phyloP scores from a whole-genome alignment of 2,888 invertebrate species.

The Drosophila yooni region DNA sequence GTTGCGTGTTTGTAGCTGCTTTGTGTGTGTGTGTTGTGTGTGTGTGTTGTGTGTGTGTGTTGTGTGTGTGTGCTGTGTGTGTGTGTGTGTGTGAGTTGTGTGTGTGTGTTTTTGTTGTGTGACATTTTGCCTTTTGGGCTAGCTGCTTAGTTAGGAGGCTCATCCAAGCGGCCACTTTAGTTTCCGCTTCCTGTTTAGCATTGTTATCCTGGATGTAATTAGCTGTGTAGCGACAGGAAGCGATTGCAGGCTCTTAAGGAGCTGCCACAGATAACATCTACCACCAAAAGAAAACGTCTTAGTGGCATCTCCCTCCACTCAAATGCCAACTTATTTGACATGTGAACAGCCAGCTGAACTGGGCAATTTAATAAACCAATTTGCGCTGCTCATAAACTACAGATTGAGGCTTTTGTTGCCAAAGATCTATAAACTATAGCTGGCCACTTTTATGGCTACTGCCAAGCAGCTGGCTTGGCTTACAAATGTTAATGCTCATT shows the following conservation, averaged over 20 bases:
- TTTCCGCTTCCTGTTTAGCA: conserved; percentile 73
- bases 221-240: conserved; percentile 64
- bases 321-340: conserved; percentile 64
- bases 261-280: conserved; percentile 31
- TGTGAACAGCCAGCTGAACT: conserved; percentile 53
- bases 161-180: conserved; percentile 66
- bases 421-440: conserved; percentile 18
- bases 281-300: conserved; percentile 14
- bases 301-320: conserved; percentile 4
- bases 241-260: conserved; percentile 40
- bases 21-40: conserved; percentile 19
- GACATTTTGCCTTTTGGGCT: conserved; percentile 51
- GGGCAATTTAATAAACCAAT: conserved; percentile 54
- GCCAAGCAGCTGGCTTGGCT: conserved; percentile 48
- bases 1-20: conserved; percentile 45
- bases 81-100: conserved; percentile 29
- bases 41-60: conserved; percentile 15
- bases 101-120: conserved; percentile 31
- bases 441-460: conserved; percentile 31
- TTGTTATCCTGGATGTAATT: conserved; percentile 72
- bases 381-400: conserved; percentile 70
- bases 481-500: conserved; percentile 37
- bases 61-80: neutral
- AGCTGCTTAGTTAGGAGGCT: conserved; percentile 54
- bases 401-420: conserved; percentile 44